Conservation (phyloP, 1,140 invertebrate genomes). For the Arion vulgaris region DNA sequence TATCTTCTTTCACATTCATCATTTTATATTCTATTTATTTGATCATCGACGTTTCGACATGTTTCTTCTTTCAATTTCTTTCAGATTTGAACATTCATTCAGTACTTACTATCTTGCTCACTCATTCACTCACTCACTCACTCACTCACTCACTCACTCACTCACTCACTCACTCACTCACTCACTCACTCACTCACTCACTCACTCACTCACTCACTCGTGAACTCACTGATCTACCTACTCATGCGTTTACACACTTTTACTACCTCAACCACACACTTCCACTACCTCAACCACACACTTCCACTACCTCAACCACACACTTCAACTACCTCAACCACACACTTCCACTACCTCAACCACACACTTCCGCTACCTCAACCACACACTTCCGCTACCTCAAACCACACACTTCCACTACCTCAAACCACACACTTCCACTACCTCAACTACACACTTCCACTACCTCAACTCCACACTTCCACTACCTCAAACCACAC, state of each 20-base stretch:
- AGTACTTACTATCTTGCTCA: neutral
- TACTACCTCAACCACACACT: neutral
- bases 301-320: no score
- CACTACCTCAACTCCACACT: no score
- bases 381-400: neutral
- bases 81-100: no score
- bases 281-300: neutral
- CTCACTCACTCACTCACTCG: conserved; percentile 33
- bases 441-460: no score
- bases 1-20: no score
- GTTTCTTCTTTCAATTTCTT: no score
- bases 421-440: no score
- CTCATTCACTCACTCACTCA: conserved; percentile 33
- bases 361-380: neutral
- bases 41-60: no score
- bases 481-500: no score
- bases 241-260: neutral
- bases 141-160: conserved; percentile 33
- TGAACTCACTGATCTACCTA: neutral
- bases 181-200: conserved; percentile 38
- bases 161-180: conserved; percentile 37
- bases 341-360: neutral
- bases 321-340: no score
- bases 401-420: no score
- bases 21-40: no score